These are phyloP conservation scores for Thamnophis elegans DNA, from an alignment of 2,797 vertebrate species.

Conservation along the genomic window DNA sequence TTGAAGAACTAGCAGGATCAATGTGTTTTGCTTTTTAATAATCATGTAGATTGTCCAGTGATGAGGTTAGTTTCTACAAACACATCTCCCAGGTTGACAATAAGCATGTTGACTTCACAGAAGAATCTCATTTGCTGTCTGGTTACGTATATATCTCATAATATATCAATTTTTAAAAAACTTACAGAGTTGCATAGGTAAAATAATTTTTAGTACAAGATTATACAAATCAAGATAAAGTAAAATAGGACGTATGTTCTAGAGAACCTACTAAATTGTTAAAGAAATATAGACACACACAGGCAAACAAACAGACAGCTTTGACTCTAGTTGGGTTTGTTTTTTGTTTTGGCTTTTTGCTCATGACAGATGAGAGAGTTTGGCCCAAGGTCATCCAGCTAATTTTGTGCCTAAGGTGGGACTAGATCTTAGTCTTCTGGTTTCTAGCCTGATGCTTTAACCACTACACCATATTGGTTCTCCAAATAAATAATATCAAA, in stretches of 20 bases:
- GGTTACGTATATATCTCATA: background rate
- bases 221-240: background rate
- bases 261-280: background rate
- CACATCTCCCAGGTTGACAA: background rate
- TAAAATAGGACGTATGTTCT: background rate
- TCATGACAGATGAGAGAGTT: background rate
- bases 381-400: background rate
- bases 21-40: background rate
- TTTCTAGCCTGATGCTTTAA: background rate
- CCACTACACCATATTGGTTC: background rate
- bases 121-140: background rate
- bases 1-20: background rate
- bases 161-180: background rate
- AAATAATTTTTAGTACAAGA: background rate
- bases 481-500: background rate
- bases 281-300: background rate
- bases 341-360: background rate
- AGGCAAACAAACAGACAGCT: background rate
- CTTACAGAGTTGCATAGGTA: background rate
- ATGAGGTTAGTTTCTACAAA: background rate
- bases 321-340: background rate
- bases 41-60: background rate
- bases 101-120: background rate
- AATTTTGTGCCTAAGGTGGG: background rate
- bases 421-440: background rate